Evolutionary conservation across 2,797 vertebrate genomes (phyloP), one percentile per base, ranked within the genome.

Genomic region (Coluber constrictor): DNA sequence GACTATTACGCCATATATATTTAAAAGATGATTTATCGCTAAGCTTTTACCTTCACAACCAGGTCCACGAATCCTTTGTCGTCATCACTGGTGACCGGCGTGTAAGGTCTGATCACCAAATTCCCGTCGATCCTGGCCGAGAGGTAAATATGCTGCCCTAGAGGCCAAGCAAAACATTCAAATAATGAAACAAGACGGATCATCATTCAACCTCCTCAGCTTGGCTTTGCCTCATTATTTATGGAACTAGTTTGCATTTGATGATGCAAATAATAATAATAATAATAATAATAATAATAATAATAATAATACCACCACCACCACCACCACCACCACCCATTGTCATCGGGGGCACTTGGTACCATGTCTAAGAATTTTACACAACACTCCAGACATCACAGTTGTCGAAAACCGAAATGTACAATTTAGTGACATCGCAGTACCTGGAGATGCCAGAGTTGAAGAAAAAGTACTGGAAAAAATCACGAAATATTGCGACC

Each of bases 81-180:
- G 0, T 99, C 98, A 4, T 99, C 98, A 0, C 99, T 99, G 95
- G 99, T 99, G 47, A 99, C 98, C 0, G 99, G 99, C 0, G 99
- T 99, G 96, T 99, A 99, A 1, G 99, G 99, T 63, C 99, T 98
- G 18, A 99, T 98, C 15, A 99, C 98, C 94, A 99, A 97, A 92
- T 98, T 98, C 4, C 98, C 99, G 0, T 99, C 98, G 0, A 99
- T 96, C 37, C 96, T 98, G 2, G 98, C 98, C 9, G 99, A 99
- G 96, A 99, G 95, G 96, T 99, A 99, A 93, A 99, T 99, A 92
- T 99, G 99, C 95, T 99, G 99, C 5, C 99, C 99, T 99, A 96
- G 0, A 74, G 0, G 10, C 0, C 47, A 70, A 66, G 12, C 0
- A 2, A 13, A 32, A 27, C 6, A 83, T 16, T 1, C 16, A 10